Conservation (phyloP, 2,113 vertebrate genomes). For the Porphyrio hochstetteri region DNA sequence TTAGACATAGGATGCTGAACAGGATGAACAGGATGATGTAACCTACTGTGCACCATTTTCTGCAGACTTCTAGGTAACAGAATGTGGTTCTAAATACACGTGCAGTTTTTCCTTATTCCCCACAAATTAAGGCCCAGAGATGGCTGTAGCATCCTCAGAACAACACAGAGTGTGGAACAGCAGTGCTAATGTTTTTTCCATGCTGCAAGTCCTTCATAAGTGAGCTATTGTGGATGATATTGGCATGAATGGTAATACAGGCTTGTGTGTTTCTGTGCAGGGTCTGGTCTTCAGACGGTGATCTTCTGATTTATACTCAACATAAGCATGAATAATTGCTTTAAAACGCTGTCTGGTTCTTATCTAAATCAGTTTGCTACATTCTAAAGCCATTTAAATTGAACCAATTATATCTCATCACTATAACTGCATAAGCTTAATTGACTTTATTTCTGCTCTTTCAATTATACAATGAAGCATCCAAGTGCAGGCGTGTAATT, state of each 20-base stretch:
- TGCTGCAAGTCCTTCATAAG: neutral
- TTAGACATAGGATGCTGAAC: neutral
- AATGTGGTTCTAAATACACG: neutral
- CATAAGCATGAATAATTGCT: constrained; percentile 8
- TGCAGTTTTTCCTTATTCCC: neutral
- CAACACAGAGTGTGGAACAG: neutral
- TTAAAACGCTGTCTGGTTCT: constrained; percentile 54
- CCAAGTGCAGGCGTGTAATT: neutral
- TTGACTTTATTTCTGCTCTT: constrained; percentile 10
- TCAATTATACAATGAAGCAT: constrained; percentile 13
- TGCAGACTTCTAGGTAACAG: neutral
- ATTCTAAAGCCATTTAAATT: constrained; percentile 38
- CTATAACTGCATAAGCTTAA: neutral
- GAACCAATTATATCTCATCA: constrained; percentile 21
- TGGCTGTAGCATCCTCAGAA: neutral
- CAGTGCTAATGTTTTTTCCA: neutral
- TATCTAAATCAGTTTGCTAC: constrained; percentile 16
- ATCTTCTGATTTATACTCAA: neutral
- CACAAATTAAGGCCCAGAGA: neutral
- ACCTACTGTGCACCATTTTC: neutral
- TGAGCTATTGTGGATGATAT: neutral
- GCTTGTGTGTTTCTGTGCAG: neutral
- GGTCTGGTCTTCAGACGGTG: neutral
- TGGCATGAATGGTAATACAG: neutral
- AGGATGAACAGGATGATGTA: neutral